phyloP scores from a whole-genome alignment of 2,888 invertebrate genomes.

The Polietes domitor region DNA sequence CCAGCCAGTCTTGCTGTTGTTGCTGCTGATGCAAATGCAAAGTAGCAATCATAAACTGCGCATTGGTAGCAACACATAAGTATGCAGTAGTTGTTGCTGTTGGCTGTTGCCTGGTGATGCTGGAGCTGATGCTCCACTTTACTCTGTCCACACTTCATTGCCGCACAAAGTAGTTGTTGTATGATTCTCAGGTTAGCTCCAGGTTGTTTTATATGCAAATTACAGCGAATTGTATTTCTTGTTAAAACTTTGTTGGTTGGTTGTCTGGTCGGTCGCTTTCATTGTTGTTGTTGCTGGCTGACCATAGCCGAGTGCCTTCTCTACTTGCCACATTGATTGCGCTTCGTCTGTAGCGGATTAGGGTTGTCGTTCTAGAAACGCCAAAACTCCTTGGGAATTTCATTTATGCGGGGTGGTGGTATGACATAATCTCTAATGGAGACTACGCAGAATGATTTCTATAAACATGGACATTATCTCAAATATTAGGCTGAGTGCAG shows the following conservation, averaged over 20 bases:
- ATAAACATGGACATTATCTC: no score
- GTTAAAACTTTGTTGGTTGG: constrained; percentile 19
- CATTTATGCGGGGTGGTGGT: no score
- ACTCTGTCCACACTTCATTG: constrained; percentile 42
- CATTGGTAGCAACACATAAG: constrained; percentile 24
- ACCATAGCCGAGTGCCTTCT: constrained; percentile 30
- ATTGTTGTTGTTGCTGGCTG: constrained; percentile 57
- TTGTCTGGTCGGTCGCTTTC: constrained; percentile 40
- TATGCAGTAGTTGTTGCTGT: constrained; percentile 29
- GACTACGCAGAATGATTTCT: no score
- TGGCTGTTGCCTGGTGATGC: constrained; percentile 47
- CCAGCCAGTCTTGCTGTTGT: neutral
- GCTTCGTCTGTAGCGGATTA: constrained; percentile 22
- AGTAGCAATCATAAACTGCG: constrained; percentile 66
- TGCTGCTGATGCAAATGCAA: constrained; percentile 57
- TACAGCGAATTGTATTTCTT: constrained; percentile 52
- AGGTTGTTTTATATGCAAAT: constrained; percentile 71
- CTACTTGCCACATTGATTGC: constrained; percentile 48
- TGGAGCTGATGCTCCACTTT: constrained; percentile 64
- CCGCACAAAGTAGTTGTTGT: constrained; percentile 1
- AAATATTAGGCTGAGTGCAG: no score
- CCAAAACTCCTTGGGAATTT: no score
- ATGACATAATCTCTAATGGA: no score
- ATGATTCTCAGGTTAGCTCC: constrained; percentile 46
- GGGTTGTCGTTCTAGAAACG: constrained; percentile 24